phyloP scores from a whole-genome alignment of 2,797 vertebrate species.

The Adrianichthys oophorus region DNA sequence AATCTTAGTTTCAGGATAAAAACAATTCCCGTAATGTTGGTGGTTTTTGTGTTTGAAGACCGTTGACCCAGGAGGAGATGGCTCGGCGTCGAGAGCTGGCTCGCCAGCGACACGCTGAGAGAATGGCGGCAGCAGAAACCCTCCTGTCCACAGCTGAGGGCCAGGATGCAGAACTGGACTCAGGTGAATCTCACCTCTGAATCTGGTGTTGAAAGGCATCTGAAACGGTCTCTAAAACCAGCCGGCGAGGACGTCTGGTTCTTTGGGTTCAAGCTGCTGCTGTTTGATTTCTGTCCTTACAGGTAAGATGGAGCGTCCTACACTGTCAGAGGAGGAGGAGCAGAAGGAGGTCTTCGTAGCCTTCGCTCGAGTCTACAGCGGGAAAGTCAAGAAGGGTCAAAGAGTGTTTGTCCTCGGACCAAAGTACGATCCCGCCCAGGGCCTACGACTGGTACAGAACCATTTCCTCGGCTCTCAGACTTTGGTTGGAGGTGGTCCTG shows the following conservation, averaged over 20 bases:
- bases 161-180: neutral
- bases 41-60: constrained; percentile 54
- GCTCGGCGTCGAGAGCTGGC: constrained; percentile 83
- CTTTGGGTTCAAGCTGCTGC: neutral
- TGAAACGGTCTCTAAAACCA: neutral
- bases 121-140: constrained; percentile 61
- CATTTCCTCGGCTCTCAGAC: no score
- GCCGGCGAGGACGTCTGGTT: neutral
- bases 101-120: constrained; percentile 85
- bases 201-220: no score
- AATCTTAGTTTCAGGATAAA: no score
- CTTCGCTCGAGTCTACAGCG: constrained; percentile 94
- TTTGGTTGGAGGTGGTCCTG: no score
- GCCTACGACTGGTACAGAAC: constrained; percentile 81
- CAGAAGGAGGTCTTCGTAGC: constrained; percentile 86
- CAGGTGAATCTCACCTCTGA: no score
- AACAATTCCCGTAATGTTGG: neutral
- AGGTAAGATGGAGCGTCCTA: constrained; percentile 67
- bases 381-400: constrained; percentile 82
- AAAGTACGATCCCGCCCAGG: constrained; percentile 88
- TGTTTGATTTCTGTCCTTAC: constrained; percentile 19
- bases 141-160: neutral
- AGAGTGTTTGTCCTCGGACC: constrained; percentile 91
- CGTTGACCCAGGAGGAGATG: constrained; percentile 89
- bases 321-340: constrained; percentile 59